Evolutionary conservation across 2,797 vertebrate genomes (phyloP).

Genomic region (Bovichtus variegatus): DNA sequence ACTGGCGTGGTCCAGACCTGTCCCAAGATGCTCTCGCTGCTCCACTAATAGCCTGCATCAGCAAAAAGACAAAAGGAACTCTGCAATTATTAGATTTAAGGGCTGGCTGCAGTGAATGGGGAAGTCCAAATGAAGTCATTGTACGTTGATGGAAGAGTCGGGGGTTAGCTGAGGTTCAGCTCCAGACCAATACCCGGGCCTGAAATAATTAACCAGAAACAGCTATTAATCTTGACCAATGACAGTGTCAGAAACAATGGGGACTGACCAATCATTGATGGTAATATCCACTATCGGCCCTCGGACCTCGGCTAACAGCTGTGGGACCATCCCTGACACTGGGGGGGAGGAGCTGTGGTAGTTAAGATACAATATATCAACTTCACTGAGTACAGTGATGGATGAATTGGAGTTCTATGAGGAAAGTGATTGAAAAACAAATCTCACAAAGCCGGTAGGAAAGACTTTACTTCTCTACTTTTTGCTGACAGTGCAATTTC

Average conservation of each 20-base stretch:
- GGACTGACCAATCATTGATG: constrained; percentile 74
- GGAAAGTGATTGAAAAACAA: constrained; percentile 40
- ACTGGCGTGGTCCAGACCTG: constrained; percentile 76
- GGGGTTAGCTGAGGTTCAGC: constrained; percentile 81
- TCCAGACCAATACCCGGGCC: constrained; percentile 65
- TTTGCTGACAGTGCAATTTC: constrained; percentile 56
- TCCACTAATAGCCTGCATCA: constrained; percentile 84
- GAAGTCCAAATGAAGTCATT: constrained; percentile 80
- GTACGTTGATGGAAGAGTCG: constrained; percentile 75
- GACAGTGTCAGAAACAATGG: constrained; percentile 79
- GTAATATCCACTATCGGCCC: constrained; percentile 54
- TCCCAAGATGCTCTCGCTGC: constrained; percentile 73
- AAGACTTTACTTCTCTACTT: not conserved
- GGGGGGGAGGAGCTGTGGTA: constrained; percentile 35
- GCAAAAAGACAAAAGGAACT: constrained; percentile 81
- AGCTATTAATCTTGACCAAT: constrained; percentile 82
- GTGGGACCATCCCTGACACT: constrained; percentile 46
- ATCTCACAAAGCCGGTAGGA: constrained; percentile 35
- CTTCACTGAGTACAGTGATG: constrained; percentile 53
- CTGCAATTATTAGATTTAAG: constrained; percentile 80
- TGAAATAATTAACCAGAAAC: constrained; percentile 86
- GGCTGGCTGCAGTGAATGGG: constrained; percentile 72
- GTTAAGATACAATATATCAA: constrained; percentile 72
- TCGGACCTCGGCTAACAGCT: constrained; percentile 58
- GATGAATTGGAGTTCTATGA: constrained; percentile 51